phyloP scores from a whole-genome alignment of 2,113 vertebrate species.

The Nannobrachium achirus region DNA sequence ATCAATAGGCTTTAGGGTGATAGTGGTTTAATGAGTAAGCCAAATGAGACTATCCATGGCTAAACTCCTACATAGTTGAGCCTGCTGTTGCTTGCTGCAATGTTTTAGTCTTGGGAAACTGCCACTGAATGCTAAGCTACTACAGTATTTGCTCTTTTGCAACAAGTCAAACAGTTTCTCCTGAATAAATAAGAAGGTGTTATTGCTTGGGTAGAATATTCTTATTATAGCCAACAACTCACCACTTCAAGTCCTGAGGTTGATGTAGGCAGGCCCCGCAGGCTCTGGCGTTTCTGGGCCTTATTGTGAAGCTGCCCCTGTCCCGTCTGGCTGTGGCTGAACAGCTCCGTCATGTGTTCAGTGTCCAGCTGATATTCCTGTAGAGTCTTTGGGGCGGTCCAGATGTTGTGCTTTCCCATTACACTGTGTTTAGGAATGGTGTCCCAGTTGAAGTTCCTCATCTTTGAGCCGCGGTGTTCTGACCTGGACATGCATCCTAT shows the following conservation, averaged over 20 bases:
- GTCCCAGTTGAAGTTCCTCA: constrained; percentile 86
- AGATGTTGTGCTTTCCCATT: constrained; percentile 80
- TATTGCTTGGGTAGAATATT: not conserved
- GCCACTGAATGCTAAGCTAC: not conserved
- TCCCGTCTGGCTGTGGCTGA: constrained; percentile 72
- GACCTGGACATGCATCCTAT: not conserved
- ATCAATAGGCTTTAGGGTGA: not conserved
- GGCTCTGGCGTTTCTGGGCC: constrained; percentile 52
- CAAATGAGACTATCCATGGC: not conserved
- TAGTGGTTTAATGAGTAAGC: not conserved
- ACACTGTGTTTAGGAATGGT: constrained; percentile 80
- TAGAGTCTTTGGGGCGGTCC: constrained; percentile 72
- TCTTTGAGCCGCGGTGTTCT: constrained; percentile 57
- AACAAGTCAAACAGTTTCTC: constrained; percentile 9
- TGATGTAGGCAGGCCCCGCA: constrained; percentile 45
- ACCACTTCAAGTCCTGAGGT: constrained; percentile 64
- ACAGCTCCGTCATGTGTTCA: constrained; percentile 82
- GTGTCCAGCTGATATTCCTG: constrained; percentile 80
- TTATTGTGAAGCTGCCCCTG: constrained; percentile 40
- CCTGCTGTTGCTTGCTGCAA: not conserved
- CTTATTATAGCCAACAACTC: constrained; percentile 46
- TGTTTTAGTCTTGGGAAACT: not conserved
- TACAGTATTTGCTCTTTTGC: constrained; percentile 19
- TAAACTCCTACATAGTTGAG: not conserved
- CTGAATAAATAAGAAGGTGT: constrained; percentile 1